Evolutionary conservation across 2,888 invertebrate genomes (phyloP).

Genomic region (Oligia strigilis): DNA sequence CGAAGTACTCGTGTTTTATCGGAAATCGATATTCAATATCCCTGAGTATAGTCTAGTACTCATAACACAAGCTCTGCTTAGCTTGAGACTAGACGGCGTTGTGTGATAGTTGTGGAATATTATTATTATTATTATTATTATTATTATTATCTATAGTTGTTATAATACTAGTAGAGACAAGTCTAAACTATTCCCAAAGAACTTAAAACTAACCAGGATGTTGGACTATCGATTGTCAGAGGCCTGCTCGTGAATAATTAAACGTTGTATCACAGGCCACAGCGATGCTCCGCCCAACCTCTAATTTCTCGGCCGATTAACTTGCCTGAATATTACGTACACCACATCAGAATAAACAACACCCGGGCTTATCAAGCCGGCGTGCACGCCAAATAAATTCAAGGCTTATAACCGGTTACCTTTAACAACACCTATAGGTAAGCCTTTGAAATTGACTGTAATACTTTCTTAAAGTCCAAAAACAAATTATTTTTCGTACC

Average conservation of each 20-base stretch:
- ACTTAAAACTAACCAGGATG: constrained; percentile 29
- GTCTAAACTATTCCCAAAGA: neutral
- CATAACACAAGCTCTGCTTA: too few relatives aligned
- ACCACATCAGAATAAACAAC: constrained; percentile 49
- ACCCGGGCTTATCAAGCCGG: constrained; percentile 25
- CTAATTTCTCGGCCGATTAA: constrained; percentile 70
- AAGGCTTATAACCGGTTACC: constrained; percentile 24
- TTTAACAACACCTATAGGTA: constrained; percentile 24
- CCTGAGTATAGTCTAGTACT: too few relatives aligned
- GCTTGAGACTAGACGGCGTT: too few relatives aligned
- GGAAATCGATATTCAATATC: constrained; percentile 38
- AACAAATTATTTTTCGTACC: constrained; percentile 21
- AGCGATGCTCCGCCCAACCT: constrained; percentile 55
- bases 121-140: too few relatives aligned
- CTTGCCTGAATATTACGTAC: constrained; percentile 58
- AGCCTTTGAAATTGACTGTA: constrained; percentile 16
- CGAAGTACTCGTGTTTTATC: constrained; percentile 10
- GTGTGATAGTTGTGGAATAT: too few relatives aligned
- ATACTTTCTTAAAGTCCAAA: constrained; percentile 1
- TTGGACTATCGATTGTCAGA: constrained; percentile 58
- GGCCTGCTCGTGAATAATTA: constrained; percentile 66
- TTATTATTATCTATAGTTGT: neutral
- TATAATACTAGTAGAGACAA: constrained; percentile 1
- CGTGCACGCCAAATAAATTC: constrained; percentile 37
- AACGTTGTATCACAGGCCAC: constrained; percentile 60